Percentiles rank a stretch among this genome's conserved stretches.
phyloP scores from a whole-genome alignment of 2,113 vertebrate species.

The Cebus imitator region DNA sequence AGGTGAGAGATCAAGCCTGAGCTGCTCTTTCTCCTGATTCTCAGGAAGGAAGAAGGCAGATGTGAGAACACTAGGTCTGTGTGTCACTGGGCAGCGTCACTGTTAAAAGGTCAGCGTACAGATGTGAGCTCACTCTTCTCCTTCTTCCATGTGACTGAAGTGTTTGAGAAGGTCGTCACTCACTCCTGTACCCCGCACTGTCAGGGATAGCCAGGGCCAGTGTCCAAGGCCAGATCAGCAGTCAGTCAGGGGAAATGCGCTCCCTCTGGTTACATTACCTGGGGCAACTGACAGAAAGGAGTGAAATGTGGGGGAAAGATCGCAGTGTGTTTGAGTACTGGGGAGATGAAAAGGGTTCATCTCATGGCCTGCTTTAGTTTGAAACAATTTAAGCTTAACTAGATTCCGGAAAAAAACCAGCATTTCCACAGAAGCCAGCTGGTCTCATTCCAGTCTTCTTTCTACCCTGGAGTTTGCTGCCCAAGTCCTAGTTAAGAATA shows the following conservation, averaged over 20 bases:
- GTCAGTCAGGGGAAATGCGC: slow-evolving; percentile 49
- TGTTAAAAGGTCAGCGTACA: background rate
- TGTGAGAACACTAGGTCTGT: background rate
- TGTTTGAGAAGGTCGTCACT: background rate
- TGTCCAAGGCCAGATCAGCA: slow-evolving; percentile 59
- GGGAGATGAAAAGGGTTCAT: background rate
- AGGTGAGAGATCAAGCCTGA: background rate
- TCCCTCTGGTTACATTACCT: slow-evolving; percentile 40
- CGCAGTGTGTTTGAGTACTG: background rate
- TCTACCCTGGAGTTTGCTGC: background rate
- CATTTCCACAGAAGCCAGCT: background rate
- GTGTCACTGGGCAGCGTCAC: background rate
- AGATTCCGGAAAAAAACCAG: background rate
- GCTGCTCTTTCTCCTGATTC: background rate
- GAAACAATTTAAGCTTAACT: slow-evolving; percentile 46
- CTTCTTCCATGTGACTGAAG: slow-evolving; percentile 20
- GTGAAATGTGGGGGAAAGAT: background rate
- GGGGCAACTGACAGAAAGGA: background rate
- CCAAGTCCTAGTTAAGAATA: slow-evolving; percentile 41
- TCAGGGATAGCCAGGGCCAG: background rate
- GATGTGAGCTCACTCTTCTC: background rate
- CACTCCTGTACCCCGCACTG: background rate
- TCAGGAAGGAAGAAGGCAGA: background rate
- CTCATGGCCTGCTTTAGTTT: background rate
- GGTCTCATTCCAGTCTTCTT: background rate